These are phyloP conservation scores for Minunthozetes semirufus DNA, from an alignment of 2,888 invertebrate genomes.

Conservation along the genomic window DNA sequence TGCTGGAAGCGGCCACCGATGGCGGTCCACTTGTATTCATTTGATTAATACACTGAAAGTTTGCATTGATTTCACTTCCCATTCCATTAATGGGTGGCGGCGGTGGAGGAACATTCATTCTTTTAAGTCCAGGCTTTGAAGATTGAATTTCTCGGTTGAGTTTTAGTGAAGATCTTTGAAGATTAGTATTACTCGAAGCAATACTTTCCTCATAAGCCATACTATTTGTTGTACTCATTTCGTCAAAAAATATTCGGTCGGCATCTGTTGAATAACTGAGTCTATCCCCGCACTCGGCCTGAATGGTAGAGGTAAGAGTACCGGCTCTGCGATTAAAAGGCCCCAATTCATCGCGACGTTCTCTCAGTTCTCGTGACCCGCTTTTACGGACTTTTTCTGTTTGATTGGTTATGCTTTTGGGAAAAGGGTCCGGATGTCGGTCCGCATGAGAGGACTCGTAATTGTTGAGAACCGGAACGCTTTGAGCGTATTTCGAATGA, in stretches of 20 bases:
- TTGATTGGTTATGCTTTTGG: neutral
- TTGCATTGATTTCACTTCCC: neutral
- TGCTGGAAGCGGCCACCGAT: slow-evolving; percentile 40
- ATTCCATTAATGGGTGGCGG: slow-evolving; percentile 38
- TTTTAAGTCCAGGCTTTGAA: neutral
- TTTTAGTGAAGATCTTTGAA: neutral
- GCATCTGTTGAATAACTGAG: slow-evolving; percentile 38
- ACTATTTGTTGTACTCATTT: slow-evolving; percentile 36
- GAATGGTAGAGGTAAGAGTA: slow-evolving; percentile 30
- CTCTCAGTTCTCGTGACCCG: slow-evolving; percentile 40
- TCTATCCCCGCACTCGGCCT: slow-evolving; percentile 34
- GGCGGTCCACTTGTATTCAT: slow-evolving; percentile 36
- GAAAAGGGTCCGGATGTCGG: neutral
- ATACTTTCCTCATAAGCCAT: slow-evolving; percentile 41
- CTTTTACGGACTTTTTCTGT: slow-evolving; percentile 21
- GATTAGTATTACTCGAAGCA: slow-evolving; percentile 36
- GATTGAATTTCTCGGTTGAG: slow-evolving; percentile 2
- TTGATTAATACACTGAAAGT: slow-evolving; percentile 20
- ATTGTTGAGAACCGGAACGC: slow-evolving; percentile 10
- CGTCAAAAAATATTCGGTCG: slow-evolving; percentile 29
- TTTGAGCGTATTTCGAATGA: slow-evolving; percentile 12
- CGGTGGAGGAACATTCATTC: slow-evolving; percentile 40
- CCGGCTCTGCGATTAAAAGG: slow-evolving; percentile 35
- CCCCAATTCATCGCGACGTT: slow-evolving; percentile 43
- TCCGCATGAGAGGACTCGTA: slow-evolving; percentile 11